Conservation (phyloP, 1,140 invertebrate genomes). For the Trichonephila clavata region DNA sequence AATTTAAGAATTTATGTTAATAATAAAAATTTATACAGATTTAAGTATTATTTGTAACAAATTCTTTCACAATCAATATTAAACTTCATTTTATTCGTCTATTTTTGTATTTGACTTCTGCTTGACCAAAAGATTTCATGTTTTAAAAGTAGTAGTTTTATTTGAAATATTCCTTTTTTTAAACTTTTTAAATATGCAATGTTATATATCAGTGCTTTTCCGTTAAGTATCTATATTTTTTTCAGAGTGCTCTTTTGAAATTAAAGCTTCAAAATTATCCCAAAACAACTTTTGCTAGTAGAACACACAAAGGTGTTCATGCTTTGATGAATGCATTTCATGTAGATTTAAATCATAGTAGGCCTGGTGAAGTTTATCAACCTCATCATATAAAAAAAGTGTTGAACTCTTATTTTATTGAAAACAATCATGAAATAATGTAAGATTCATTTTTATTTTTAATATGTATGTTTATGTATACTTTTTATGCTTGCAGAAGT, state of each 20-base stretch:
- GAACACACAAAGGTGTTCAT: slow-evolving; percentile 78
- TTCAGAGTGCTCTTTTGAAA: slow-evolving; percentile 54
- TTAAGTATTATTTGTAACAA: too few species aligned
- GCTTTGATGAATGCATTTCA: slow-evolving; percentile 77
- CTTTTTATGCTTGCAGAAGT: too few species aligned
- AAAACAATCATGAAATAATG: slow-evolving; percentile 77
- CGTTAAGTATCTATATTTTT: not conserved
- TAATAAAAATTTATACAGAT: too few species aligned
- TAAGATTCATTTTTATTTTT: slow-evolving; percentile 33
- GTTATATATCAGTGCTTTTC: too few species aligned
- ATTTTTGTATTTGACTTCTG: too few species aligned
- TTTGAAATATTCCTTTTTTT: not conserved
- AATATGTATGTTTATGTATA: too few species aligned
- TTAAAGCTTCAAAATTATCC: slow-evolving; percentile 66
- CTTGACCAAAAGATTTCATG: too few species aligned
- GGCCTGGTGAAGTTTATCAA: slow-evolving; percentile 58
- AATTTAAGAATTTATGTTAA: too few species aligned
- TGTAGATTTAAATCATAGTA: slow-evolving; percentile 77
- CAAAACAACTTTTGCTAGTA: slow-evolving; percentile 65
- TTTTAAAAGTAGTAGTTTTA: too few species aligned
- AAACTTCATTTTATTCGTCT: too few species aligned
- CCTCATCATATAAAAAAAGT: slow-evolving; percentile 53
- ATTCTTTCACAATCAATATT: too few species aligned
- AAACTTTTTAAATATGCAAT: not conserved
- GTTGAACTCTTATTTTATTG: slow-evolving; percentile 71